These are phyloP conservation scores for Chaetogeoica ovagalla DNA, from an alignment of 2,888 invertebrate species.

Conservation along the genomic window DNA sequence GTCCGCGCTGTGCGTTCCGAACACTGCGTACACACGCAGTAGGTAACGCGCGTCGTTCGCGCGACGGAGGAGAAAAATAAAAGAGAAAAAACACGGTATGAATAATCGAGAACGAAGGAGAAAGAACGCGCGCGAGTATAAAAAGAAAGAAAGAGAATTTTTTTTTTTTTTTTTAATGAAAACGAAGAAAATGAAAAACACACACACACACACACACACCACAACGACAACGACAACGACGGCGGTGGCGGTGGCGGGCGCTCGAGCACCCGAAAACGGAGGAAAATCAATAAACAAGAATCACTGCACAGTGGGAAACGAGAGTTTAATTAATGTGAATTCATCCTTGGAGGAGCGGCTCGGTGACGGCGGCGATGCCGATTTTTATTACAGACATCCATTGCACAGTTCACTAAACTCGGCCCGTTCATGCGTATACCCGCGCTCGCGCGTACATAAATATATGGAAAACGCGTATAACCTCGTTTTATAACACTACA, in stretches of 20 bases:
- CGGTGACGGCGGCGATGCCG: conserved; percentile 34
- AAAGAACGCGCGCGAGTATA: not conserved
- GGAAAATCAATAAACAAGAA: conserved; percentile 49
- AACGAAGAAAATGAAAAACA: conserved; percentile 36
- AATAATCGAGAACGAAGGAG: conserved; percentile 2
- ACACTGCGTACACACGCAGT: not conserved
- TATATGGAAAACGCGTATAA: conserved; percentile 26
- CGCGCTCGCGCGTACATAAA: conserved; percentile 44
- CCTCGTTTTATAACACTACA: conserved; percentile 30
- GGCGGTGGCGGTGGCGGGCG: too few species aligned
- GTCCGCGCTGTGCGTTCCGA: not conserved
- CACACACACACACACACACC: not conserved
- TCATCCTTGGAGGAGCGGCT: conserved; percentile 49
- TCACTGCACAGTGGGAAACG: conserved; percentile 42
- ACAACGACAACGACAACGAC: not conserved
- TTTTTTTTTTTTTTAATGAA: not conserved
- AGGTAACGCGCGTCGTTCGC: not conserved
- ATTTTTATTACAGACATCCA: conserved; percentile 26
- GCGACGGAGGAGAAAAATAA: too few species aligned
- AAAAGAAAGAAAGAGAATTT: conserved; percentile 5
- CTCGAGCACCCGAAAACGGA: conserved; percentile 30
- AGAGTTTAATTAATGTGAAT: conserved; percentile 52
- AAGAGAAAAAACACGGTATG: not conserved
- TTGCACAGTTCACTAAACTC: conserved; percentile 46
- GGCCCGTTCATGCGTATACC: not conserved